A percentile compares a stretch with the other conserved stretches of the same genome.
phyloP scores from a whole-genome alignment of 2,888 invertebrate genomes.

The Poecilobothrus nobilitatus region DNA sequence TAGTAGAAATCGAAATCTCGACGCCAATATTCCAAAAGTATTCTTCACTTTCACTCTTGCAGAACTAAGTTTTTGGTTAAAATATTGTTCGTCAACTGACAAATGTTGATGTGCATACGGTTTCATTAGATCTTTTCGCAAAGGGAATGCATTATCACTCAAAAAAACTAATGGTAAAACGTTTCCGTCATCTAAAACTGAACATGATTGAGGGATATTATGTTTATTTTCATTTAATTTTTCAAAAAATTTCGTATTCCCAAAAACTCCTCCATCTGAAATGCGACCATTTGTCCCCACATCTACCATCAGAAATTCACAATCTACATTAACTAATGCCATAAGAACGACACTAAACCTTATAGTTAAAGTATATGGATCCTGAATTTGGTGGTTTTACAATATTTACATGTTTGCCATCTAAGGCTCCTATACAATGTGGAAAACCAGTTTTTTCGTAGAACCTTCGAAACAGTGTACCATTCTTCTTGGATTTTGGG shows the following conservation, averaged over 20 bases:
- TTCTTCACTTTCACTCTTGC: constrained; percentile 19
- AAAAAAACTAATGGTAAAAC: constrained; percentile 14
- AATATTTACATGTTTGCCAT: no score
- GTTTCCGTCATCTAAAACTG: constrained; percentile 8
- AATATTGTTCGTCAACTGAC: constrained; percentile 13
- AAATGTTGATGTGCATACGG: constrained; percentile 8
- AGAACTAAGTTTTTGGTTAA: constrained; percentile 16
- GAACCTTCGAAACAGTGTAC: no score
- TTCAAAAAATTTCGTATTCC: constrained; percentile 13
- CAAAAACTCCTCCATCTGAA: constrained; percentile 17
- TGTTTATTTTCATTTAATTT: constrained; percentile 13
- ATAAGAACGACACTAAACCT: constrained; percentile 14
- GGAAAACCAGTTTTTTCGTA: no score
- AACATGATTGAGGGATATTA: constrained; percentile 5
- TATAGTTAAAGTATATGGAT: no score
- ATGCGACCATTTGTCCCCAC: constrained; percentile 14
- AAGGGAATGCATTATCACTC: constrained; percentile 16
- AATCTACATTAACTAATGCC: constrained; percentile 16
- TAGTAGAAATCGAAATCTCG: constrained; percentile 26
- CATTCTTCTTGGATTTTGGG: no score
- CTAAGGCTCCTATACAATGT: no score
- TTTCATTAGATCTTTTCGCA: constrained; percentile 15
- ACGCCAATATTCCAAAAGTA: constrained; percentile 24
- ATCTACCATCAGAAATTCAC: constrained; percentile 15
- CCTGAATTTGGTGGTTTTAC: no score